Evolutionary conservation across 2,113 vertebrate species (phyloP), one percentile per base, ranked within the genome.

Genomic region (Helogale parvula): DNA sequence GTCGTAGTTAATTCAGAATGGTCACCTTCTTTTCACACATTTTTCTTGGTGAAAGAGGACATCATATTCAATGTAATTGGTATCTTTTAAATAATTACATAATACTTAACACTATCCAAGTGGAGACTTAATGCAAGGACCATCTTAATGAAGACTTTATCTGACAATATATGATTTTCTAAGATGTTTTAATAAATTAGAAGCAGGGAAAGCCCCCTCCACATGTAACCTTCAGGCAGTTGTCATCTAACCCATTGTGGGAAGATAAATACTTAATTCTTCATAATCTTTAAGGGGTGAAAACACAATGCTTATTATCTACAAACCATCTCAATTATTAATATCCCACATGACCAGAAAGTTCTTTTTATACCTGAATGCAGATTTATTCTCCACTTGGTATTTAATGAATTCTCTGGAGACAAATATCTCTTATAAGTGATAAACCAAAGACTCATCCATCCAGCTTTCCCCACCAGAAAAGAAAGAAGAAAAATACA

Each of bases 1-100:
- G n/a, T 94, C 29, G 87, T 77, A 97, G 94, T 97, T 93, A 97
- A 90, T 81, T 97, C 76, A 95, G 52, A 88, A 57, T 90, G 41
- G 80, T 88, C 35, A 84, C 25, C 15, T 94, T 71, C 35, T 83
- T 95, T 95, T 68, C 52, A 90, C 2, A 93, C 38, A 31, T 92
- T 96, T 92, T 97, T n/a, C 45, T 95, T 35, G 29, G 12, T 85
- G 54, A 80, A 81, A 14, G 74, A 93, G 5, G 81, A 72, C 13
- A 80, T 66, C 9, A 7, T 84, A 23, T 47, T 88, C n/a, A 88
- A 54, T 72, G 33, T 92, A 96, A 96, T 93, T 92, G 65, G 57
- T 95, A 68, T 82, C 72, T 90, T 96, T 94, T 77, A 82, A 84
- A 74, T 85, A 84, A 97, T 77, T 57, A 50, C 50, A 66, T 47